Conservation (phyloP, 2,797 vertebrate genomes). For the Anguilla megastoma region DNA sequence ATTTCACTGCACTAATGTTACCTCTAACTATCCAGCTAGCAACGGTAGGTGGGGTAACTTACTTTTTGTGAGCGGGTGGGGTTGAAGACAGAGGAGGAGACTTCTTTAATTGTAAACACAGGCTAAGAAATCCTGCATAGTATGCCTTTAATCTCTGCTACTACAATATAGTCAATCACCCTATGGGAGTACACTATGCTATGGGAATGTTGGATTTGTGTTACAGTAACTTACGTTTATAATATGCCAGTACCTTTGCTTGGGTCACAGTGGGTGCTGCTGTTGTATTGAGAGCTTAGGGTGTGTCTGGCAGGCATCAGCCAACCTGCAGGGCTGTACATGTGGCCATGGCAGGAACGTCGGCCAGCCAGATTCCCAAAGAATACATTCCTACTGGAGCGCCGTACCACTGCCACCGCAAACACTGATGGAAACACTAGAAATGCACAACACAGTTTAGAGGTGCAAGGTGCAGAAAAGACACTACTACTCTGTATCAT, state of each 20-base stretch:
- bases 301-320: conserved; percentile 75
- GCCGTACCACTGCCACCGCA: conserved; percentile 77
- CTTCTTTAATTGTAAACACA: too few species aligned
- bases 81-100: too few species aligned
- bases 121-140: too few species aligned
- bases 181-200: neutral
- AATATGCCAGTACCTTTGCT: conserved; percentile 70
- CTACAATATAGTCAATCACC: neutral
- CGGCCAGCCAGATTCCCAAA: conserved; percentile 75
- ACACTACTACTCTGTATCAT: neutral
- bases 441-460: conserved; percentile 13
- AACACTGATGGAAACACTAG: conserved; percentile 73
- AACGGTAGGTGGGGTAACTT: too few species aligned
- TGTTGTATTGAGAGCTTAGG: conserved; percentile 64
- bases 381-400: conserved; percentile 69
- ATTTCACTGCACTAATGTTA: too few species aligned
- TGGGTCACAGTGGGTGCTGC: conserved; percentile 73
- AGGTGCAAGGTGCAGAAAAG: neutral
- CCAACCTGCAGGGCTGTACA: conserved; percentile 89
- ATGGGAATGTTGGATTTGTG: too few species aligned
- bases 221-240: neutral
- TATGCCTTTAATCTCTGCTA: neutral
- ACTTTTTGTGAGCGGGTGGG: too few species aligned
- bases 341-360: conserved; percentile 82
- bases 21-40: too few species aligned